Evolutionary conservation across 2,888 invertebrate species (phyloP), one percentile per base, ranked within the genome.

Genomic region (Galerucella nymphaeae): DNA sequence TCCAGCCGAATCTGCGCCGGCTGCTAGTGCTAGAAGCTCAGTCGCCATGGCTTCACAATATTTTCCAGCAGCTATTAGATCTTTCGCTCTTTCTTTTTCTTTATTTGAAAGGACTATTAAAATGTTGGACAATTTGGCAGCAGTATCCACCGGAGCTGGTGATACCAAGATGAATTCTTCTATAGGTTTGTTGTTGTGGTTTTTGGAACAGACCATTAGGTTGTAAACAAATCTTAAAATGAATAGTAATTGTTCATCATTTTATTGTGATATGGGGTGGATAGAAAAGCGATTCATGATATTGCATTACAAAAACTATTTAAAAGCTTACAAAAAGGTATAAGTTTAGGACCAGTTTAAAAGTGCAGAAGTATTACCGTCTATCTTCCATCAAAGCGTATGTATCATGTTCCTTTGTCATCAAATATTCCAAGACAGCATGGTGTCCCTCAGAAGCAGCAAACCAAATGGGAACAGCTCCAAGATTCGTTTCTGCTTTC

Each of bases 31-130:
- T 74, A 99, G 87, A 72, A 99, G 87, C 83, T 99, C 99, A 0
- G 98, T 98, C 5, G 99, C 99, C 97, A 99, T 98, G 23, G 93
- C 92, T 87, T 99, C 99, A 86, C 98, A 98, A 87, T 96, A 97
- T 84, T 96, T 96, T 10, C 97, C 96, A 50, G 98, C 98, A 38
- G 95, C 94, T 82, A 96, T 94, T 78, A 99, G 90, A 88, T 99
- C 99, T 88, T 96, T 96, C 75, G 98, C 97, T 85, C 99, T 90
- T 88, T 99, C 99, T 88, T 99, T 99, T 88, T 99, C 98, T 89
- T 96, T 97, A 77, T 93, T 94, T 13, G 97, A 97, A 78, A 98
- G 89, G 77, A 90, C 92, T 74, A 96, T 93, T 82, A 96, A 93
- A 81, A 96, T 96, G 84, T 96, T 96, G 0, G 98, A 98, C 78